Base-by-base conservation (phyloP, 2,888 invertebrate genomes). In the Pseudoips prasinana region DNA sequence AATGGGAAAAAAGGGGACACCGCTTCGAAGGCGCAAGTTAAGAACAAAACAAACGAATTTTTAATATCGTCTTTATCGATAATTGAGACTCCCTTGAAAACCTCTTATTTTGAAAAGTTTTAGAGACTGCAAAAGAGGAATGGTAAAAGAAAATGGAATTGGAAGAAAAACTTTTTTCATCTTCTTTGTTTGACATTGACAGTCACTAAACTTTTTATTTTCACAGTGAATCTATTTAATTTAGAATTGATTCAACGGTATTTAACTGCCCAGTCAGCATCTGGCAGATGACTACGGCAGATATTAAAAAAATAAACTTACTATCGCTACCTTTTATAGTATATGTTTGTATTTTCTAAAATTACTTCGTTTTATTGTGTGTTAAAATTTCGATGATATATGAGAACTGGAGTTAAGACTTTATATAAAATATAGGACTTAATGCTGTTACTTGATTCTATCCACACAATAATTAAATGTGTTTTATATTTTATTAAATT, bases 41-140 rank as follows among this genome's bases (percentile, higher is more conserved):
- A 81, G 86, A 84, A 87, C 86, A 88, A 88, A 87, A 88, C 87
- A 87, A 88, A 87, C 88, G 86, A 86, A 86, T 86, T 88, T 88
- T 87, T 88, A 87, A 88, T 88, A 87, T 86, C 85, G 84, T 74
- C 84, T 86, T 86, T 83, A 87, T 87, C 86, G 87, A 88, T 87
- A 86, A 88, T 87, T 88, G 88, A 87, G 87, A 87, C 78, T 85
- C 82, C 75, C 72, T 78, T 74, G 78, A 83, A 84, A 87, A 86
- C 76, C 87, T 86, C 85, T 86, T 83, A 86, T 87, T 88, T 88
- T 85, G 75, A 78, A 86, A 87, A 85, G 76, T 87, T 87, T 87
- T 72, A 78, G 78, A 83, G 81, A 81, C 83, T 80, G 78, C 74
- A 77, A 87, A 86, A 85, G 81, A 84, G 81, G 78, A 85, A 81